Evolutionary conservation across 2,888 invertebrate genomes (phyloP).

Genomic region (Ypsolopha sequella): DNA sequence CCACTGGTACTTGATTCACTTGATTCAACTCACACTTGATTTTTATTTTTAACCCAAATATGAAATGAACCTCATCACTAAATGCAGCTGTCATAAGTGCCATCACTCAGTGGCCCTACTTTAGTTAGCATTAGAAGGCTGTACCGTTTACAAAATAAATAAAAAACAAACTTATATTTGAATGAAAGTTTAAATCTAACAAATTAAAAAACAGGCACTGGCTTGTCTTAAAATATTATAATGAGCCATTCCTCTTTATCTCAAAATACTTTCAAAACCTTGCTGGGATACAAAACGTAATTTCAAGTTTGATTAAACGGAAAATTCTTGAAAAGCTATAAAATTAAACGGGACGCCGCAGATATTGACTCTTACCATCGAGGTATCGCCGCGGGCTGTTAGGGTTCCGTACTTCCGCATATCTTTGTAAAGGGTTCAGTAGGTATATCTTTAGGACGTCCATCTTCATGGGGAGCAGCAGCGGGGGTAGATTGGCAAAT

Average conservation of each 20-base stretch:
- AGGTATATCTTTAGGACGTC: constrained; percentile 31
- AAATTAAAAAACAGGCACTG: no score
- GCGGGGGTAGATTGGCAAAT: constrained; percentile 57
- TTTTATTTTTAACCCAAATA: no score
- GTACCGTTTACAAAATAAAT: no score
- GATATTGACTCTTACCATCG: constrained; percentile 27
- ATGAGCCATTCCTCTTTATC: neutral
- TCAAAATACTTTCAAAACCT: neutral
- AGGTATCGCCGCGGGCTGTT: constrained; percentile 38
- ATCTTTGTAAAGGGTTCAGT: constrained; percentile 35
- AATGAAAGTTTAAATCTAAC: no score
- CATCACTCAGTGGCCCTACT: no score
- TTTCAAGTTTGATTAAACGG: constrained; percentile 23
- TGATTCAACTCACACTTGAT: no score
- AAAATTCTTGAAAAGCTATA: constrained; percentile 41
- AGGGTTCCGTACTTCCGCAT: neutral
- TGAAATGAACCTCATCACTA: no score
- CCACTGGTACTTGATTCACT: no score
- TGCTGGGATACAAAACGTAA: constrained; percentile 6
- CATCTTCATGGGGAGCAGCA: constrained; percentile 43
- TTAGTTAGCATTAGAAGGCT: no score
- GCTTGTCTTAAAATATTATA: neutral
- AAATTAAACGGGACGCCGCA: constrained; percentile 37
- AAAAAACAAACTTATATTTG: no score
- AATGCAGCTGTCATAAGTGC: no score